A percentile compares a stretch with the other conserved stretches of the same genome.
phyloP scores from a whole-genome alignment of 2,113 vertebrate species.

The Callospermophilus lateralis region DNA sequence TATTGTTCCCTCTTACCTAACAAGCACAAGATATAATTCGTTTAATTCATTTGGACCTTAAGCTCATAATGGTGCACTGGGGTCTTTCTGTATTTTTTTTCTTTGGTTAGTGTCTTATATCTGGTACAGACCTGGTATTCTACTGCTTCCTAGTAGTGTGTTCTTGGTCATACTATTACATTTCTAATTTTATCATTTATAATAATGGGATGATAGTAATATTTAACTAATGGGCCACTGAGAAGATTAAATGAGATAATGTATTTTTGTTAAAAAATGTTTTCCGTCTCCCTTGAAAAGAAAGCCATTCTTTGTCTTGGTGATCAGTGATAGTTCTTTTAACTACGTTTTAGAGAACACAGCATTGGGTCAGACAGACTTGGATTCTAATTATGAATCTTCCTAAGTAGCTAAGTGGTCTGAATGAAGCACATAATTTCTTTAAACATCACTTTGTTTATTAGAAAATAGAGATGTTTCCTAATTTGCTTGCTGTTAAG shows the following conservation, averaged over 20 bases:
- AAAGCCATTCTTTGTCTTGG: slow-evolving; percentile 3
- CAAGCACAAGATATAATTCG: neutral
- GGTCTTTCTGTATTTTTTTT: neutral
- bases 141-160: neutral
- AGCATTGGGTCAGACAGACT: slow-evolving; percentile 13
- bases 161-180: slow-evolving; percentile 1
- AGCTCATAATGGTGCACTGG: neutral
- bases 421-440: slow-evolving; percentile 5
- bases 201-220: slow-evolving; percentile 11
- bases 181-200: slow-evolving; percentile 25
- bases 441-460: slow-evolving; percentile 20
- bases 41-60: neutral
- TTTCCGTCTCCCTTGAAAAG: neutral
- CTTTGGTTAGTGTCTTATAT: neutral
- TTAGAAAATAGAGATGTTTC: slow-evolving; percentile 26
- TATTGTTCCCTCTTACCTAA: neutral
- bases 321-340: slow-evolving; percentile 29
- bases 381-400: slow-evolving; percentile 37
- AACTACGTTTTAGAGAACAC: slow-evolving; percentile 2
- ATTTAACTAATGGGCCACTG: neutral
- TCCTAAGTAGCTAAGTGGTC: neutral
- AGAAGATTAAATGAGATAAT: neutral
- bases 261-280: slow-evolving; percentile 34
- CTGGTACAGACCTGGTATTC: neutral
- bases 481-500: neutral